Evolutionary conservation across 2,797 vertebrate species (phyloP), one percentile per base, ranked within the genome.

Genomic region (Pseudotriccus pelzelni): DNA sequence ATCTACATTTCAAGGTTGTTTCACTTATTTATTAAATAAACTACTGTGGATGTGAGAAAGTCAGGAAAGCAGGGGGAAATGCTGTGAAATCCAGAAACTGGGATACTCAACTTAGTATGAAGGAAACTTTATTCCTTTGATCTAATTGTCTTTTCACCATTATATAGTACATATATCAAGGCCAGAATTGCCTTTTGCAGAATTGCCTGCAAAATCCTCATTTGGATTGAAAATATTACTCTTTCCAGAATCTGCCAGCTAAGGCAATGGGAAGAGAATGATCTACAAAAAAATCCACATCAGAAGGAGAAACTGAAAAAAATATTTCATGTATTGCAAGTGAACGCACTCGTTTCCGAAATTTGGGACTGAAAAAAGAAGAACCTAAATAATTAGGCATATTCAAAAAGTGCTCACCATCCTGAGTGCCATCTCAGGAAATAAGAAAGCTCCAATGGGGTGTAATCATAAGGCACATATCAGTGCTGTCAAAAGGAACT

Each of bases 271-370:
- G 14, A 74, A 81, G 8, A 86, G 28, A 86, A 53, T 23, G 1
- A 46, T 64, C n/a, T 84, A n/a, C n/a, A 34, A 37, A 46, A 77
- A 72, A 39, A 87, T 36, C 11, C 14, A 37, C 22, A 79, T 43
- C 15, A 64, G 56, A 84, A 76, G 20, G 9, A 87, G 17, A 66
- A 62, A 55, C 12, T 43, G 17, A 46, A 66, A 70, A 73, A 67
- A 67, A 39, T 0, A 0, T 32, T 68, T 56, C 9, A 18, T 10
- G 10, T 36, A 19, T 53, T 7, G 0, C 14, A 66, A 58, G 25
- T 20, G 30, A 84, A 47, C 10, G 34, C 4, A 36, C 4, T 28
- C 0, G 64, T 55, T 74, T 90, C 41, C 77, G 36, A 78, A 30
- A 7, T 55, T 23, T 63, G 24, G 1, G 1, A 0, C 28, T 88